Evolutionary conservation across 1,140 invertebrate species (phyloP), one percentile per base, ranked within the genome.

Genomic region (Tetramorium simillimum): DNA sequence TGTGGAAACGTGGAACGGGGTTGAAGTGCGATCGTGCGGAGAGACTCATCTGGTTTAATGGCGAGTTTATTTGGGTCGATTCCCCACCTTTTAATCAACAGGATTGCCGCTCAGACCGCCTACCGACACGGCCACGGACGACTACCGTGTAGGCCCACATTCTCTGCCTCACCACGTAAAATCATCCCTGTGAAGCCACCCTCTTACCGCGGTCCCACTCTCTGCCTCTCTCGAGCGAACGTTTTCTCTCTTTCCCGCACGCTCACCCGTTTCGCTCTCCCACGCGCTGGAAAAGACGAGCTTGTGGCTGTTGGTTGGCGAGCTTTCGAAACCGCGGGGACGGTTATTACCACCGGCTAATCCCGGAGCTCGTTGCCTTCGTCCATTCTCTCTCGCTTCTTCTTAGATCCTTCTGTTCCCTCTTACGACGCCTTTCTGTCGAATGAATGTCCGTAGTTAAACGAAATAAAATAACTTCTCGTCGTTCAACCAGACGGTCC

Each of bases 11-110:
- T 90, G 51, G 85, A 84, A 87, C 56, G 80, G 56, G 87, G 60
- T 85, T 89, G 56, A 88, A 90, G 88, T 53, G 76, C 87, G 91
- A 91, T 92, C 91, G 91, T 89, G 91, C 85, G 86, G 85, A 77
- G 88, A 92, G 91, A 91, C 91, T 92, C 92, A 91, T 92, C 90
- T 91, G 90, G 91, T 91, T 92, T 92, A 92, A 92, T 92, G 90
- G 90, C 51, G 89, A 89, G 90, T 92, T 92, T 92, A 92, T 92
- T 92, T 92, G 88, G 89, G 86, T 92, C 91, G 90, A 92, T 92
- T 92, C 91, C 91, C 91, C 91, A 92, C 90, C 91, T 92, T 92
- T 92, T 91, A 92, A 92, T 92, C 91, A 92, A 91, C 88, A 92
- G 90, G 89, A 92, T 91, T 91, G 91, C 87, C 65, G 65, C 91